Conservation (phyloP, 2,113 vertebrate species). For the Tragelaphus imberbis region DNA sequence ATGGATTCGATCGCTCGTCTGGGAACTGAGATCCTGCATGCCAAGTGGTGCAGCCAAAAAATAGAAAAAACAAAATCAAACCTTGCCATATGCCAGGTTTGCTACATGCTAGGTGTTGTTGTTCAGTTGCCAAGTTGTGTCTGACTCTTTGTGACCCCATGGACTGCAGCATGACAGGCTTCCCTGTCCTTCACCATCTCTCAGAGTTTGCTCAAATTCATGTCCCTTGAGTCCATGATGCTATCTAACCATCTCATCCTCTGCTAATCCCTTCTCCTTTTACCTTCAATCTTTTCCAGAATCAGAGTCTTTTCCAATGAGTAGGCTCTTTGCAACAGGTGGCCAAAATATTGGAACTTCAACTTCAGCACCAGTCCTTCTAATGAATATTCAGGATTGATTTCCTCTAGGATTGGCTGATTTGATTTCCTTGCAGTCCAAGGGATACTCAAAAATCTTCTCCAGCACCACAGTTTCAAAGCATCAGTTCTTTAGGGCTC, state of each 20-base stretch:
- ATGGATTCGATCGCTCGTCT: fast-evolving
- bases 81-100: neutral
- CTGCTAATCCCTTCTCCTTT: neutral
- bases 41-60: neutral
- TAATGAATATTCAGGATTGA: neutral
- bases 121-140: neutral
- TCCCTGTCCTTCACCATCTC: neutral
- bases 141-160: neutral
- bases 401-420: neutral
- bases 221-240: neutral
- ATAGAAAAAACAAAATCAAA: neutral
- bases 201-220: neutral
- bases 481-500: neutral
- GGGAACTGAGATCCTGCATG: neutral
- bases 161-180: neutral
- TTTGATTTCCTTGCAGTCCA: neutral
- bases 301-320: neutral
- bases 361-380: neutral
- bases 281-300: neutral
- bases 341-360: neutral
- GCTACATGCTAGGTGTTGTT: neutral
- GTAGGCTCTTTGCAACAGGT: neutral
- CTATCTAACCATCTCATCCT: neutral
- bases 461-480: neutral
- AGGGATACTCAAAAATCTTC: neutral